These are phyloP conservation scores for Acanthosepion pharaonis DNA, from an alignment of 2,888 invertebrate genomes.

Conservation along the genomic window DNA sequence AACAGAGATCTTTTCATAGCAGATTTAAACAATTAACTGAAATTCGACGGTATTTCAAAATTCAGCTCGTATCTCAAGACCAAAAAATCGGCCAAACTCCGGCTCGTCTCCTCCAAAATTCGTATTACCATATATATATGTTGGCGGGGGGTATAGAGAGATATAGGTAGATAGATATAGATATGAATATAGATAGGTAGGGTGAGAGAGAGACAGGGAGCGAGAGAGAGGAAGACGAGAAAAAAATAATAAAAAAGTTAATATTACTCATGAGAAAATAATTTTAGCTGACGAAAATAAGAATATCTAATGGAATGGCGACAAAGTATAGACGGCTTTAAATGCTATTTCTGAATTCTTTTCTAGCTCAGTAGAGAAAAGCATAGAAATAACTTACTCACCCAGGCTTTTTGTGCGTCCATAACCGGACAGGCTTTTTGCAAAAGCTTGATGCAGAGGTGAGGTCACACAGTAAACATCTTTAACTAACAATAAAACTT, in stretches of 20 bases:
- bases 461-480: background rate
- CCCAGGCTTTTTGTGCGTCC: background rate
- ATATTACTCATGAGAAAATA: background rate
- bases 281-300: background rate
- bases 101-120: too few species aligned
- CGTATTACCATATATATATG: too few species aligned
- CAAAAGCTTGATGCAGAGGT: background rate
- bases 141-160: too few species aligned
- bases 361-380: background rate
- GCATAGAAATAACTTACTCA: background rate
- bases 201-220: too few species aligned
- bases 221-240: too few species aligned
- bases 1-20: too few species aligned
- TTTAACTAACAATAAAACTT: background rate
- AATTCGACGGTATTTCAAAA: too few species aligned
- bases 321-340: background rate
- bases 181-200: too few species aligned
- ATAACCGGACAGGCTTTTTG: background rate
- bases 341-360: background rate
- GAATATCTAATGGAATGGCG: background rate
- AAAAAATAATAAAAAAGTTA: background rate
- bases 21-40: too few species aligned
- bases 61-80: too few species aligned
- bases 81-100: too few species aligned
- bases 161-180: too few species aligned